Evolutionary conservation across 2,113 vertebrate species (phyloP).

Genomic region (Leptobrachium leishanense): DNA sequence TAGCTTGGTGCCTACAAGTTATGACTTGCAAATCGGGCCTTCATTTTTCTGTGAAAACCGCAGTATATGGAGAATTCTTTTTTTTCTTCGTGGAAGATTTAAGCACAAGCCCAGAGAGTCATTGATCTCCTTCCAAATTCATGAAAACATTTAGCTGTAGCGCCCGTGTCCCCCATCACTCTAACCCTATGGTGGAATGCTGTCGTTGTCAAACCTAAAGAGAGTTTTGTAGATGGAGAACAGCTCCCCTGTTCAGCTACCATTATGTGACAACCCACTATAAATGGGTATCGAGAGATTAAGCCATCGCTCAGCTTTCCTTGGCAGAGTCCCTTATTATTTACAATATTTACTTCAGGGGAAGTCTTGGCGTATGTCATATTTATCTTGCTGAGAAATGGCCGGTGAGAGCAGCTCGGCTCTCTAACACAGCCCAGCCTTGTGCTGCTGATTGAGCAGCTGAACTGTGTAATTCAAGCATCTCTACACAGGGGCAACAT

Average conservation of each 20-base stretch:
- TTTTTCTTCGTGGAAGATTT: not conserved
- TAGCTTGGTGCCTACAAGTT: too few relatives aligned
- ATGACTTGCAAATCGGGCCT: too few relatives aligned
- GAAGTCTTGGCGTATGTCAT: conserved; percentile 73
- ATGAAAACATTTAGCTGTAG: not conserved
- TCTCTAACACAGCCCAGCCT: conserved; percentile 83
- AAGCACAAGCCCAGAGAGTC: not conserved
- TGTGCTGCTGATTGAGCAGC: conserved; percentile 88
- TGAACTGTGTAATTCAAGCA: conserved; percentile 90
- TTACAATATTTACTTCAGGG: conserved; percentile 85
- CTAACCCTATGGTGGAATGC: not conserved
- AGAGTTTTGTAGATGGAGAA: conserved; percentile 61
- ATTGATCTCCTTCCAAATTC: not conserved
- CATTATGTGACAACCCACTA: conserved; percentile 63
- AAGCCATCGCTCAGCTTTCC: conserved; percentile 86
- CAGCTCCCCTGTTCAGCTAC: conserved; percentile 68
- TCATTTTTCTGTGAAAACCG: too few relatives aligned
- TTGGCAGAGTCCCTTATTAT: conserved; percentile 82
- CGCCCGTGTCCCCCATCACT: not conserved
- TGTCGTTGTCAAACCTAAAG: not conserved
- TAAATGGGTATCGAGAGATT: conserved; percentile 75
- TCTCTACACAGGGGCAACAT: conserved; percentile 77
- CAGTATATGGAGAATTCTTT: not conserved
- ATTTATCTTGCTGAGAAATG: conserved; percentile 88
- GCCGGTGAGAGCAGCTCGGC: conserved; percentile 78